A percentile compares a stretch with the other conserved stretches of the same genome.
phyloP scores from a whole-genome alignment of 2,888 invertebrate species.

The Lycocerus yunnanus region DNA sequence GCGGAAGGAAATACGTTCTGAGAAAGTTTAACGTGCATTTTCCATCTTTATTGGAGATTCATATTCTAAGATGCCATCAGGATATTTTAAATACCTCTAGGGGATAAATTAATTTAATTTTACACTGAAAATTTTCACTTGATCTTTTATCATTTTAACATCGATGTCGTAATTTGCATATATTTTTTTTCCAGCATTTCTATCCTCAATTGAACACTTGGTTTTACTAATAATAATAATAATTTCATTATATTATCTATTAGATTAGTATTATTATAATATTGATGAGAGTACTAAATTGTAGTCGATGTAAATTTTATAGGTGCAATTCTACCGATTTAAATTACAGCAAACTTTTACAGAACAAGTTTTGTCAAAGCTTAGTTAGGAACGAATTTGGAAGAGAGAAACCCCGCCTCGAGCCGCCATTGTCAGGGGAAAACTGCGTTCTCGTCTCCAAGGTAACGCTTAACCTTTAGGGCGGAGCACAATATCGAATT shows the following conservation, averaged over 20 bases:
- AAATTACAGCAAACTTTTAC: conserved; percentile 23
- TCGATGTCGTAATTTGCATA: background rate
- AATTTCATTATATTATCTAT: too few relatives aligned
- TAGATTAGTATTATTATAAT: too few relatives aligned
- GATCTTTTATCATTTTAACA: background rate
- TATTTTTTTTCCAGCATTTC: too few relatives aligned
- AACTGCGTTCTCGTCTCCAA: conserved; percentile 36
- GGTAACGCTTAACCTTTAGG: conserved; percentile 50
- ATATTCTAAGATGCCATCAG: background rate
- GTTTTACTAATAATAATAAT: too few relatives aligned
- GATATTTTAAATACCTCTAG: background rate
- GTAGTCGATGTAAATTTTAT: background rate
- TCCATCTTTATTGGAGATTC: background rate
- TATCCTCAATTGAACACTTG: too few relatives aligned
- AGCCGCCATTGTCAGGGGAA: conserved; percentile 49
- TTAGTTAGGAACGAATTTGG: conserved; percentile 30
- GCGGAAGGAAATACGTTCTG: conserved; percentile 43
- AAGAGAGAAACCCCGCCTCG: conserved; percentile 32
- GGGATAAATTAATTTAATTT: background rate
- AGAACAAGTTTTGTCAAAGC: conserved; percentile 32
- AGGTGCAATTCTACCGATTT: background rate
- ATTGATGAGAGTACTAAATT: too few relatives aligned
- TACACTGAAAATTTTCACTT: background rate
- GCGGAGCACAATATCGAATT: conserved; percentile 48
- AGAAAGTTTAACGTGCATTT: conserved; percentile 28